Base-by-base conservation (phyloP, 2,113 vertebrate genomes). In the Pangasianodon gigas region DNA sequence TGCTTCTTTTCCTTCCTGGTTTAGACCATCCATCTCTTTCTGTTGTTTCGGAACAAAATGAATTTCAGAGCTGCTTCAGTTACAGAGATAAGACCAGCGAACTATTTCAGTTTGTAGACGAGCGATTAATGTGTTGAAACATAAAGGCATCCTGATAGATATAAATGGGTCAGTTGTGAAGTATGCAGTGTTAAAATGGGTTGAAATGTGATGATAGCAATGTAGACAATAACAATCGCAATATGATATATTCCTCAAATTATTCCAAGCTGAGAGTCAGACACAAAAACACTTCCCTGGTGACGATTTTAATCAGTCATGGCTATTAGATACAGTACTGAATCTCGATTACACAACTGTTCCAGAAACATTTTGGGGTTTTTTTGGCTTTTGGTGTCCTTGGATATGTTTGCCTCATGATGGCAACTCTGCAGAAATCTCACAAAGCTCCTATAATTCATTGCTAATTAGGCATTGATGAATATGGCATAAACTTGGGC, bases 381-480 rank as follows among this genome's bases (percentile, higher is more conserved):
- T 37, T 9, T 37, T 18, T 62, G 46, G 2, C 0, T 48, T 71
- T 56, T 75, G 79, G 24, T 84, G 37, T 41, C 48, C n/a, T 32
- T 65, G 56, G 74, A 77, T 24, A 62, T 41, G 11, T 86, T 85
- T 46, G 51, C n/a, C 52, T 74, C 32, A 8, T 32, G 80, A 67
- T 86, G 77, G 86, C 67, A 87, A 21, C 69, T 81, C 16, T 14
- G 32, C 71, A 85, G 48, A 67, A 58, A 81, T 71, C 62, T 84
- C 26, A 29, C 19, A 71, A 62, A 86, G 51, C 44, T 74, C 48
- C 52, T 24, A 56, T 60, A 87, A 87, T 75, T 85, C 54, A 80
- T 84, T 82, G 74, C 82, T 62, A 89, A 85, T 88, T 44, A 90
- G 24, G 48, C 60, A 19, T 18, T 88, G 86, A 88, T 56, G 65